Base-by-base conservation (phyloP, 2,797 vertebrate species). In the Sebastes dallii region DNA sequence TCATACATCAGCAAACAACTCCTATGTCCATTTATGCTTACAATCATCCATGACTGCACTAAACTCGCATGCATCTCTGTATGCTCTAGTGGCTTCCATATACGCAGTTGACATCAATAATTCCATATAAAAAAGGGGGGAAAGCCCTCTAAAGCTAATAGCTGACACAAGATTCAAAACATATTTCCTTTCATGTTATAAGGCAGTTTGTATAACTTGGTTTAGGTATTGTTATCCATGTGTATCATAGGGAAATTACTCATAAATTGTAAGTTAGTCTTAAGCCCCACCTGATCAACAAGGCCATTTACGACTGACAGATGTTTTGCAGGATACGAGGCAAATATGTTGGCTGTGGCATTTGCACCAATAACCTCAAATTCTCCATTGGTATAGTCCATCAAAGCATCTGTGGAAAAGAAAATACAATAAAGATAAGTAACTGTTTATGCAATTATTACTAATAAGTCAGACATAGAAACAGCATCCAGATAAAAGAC, bases 301-400 rank as follows among this genome's bases (percentile, higher is more conserved):
- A 99, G 97, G 74, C 97, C 99, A 60, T 97, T 98, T 2, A 94
- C 5, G 62, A 96, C 75, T 12, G 98, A 97, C 16, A 99, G 95
- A 83, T 97, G 95, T 0, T 96, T 94, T 50, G 95, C 87, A 60
- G 99, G 99, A 68, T 99, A 99, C 3, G 97, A 98, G 58, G 98
- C 98, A 86, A 99, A 99, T 87, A 99, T 99, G 3, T 95, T 95
- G 14, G 99, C 99, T 5, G 98, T 99, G 80, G 97, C 97, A 2
- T 98, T 99, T 75, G 90, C 93, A 82, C 99, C 99, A 30, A 91
- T 94, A 20, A 98, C 95, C 52, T 81, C 70, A 66, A 98, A 75
- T 59, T 92, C 89, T 80, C 98, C 98, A 0, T 86, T 86, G 1
- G 96, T 96, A 3, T 94, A 97, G 3, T 95, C 91, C 95, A 97